Evolutionary conservation across 2,888 invertebrate genomes (phyloP).

Genomic region (Synergus itoensis): DNA sequence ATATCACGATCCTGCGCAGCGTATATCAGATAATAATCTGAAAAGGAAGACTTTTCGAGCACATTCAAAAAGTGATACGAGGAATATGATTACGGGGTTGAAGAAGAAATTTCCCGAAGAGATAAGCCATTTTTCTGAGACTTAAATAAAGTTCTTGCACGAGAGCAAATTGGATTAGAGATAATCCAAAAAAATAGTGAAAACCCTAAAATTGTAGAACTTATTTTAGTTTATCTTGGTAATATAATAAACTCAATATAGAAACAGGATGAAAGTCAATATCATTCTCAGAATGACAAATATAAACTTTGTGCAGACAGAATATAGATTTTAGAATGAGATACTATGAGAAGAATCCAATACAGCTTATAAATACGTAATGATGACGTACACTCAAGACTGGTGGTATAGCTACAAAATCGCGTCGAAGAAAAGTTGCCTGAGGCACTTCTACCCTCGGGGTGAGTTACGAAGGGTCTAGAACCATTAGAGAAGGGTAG

Average conservation of each 20-base stretch:
- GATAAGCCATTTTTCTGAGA: background rate
- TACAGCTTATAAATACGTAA: conserved; percentile 2
- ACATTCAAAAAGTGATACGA: background rate
- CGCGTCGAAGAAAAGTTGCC: conserved; percentile 14
- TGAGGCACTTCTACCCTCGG: conserved; percentile 12
- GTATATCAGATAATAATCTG: background rate
- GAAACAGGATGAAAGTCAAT: too few relatives aligned
- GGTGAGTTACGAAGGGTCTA: conserved; percentile 13
- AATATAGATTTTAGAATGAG: background rate
- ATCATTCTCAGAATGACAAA: too few relatives aligned
- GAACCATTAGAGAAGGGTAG: conserved; percentile 12
- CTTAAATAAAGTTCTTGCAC: background rate
- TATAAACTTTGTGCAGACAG: too few relatives aligned
- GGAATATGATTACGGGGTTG: background rate
- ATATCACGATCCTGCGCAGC: background rate
- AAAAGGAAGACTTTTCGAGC: background rate
- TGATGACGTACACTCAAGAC: conserved; percentile 18
- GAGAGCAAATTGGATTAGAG: too few relatives aligned
- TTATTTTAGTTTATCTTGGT: background rate
- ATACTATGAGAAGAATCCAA: background rate
- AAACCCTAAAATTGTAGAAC: background rate
- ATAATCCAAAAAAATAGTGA: background rate
- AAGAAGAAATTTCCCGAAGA: background rate
- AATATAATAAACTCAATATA: too few relatives aligned
- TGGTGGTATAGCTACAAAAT: conserved; percentile 14